These are phyloP conservation scores for Rhynchopsitta pachyrhyncha DNA, from an alignment of 2,113 vertebrate species.

Conservation along the genomic window DNA sequence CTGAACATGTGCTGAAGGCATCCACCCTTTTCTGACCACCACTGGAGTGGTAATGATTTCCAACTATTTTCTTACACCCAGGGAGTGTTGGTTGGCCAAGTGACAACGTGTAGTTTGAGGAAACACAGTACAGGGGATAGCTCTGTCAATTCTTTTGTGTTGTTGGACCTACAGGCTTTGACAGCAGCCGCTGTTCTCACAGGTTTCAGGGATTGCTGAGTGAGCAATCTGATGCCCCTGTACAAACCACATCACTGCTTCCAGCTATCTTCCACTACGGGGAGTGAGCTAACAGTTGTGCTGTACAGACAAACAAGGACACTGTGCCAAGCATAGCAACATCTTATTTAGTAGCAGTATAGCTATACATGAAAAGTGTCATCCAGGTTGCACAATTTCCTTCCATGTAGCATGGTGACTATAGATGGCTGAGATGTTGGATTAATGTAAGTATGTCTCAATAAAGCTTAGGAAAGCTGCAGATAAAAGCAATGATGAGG, in stretches of 20 bases:
- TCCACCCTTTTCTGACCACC: background rate
- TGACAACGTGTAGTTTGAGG: background rate
- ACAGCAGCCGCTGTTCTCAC: background rate
- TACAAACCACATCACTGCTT: background rate
- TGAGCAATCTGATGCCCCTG: background rate
- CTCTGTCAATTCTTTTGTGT: background rate
- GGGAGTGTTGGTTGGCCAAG: fast-evolving
- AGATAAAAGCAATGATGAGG: background rate
- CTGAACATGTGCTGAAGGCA: background rate
- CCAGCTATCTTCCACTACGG: background rate
- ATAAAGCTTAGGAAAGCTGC: background rate
- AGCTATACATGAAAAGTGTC: background rate
- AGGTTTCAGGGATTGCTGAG: background rate
- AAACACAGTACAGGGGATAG: background rate
- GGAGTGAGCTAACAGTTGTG: background rate
- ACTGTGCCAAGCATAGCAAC: background rate
- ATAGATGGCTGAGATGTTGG: background rate
- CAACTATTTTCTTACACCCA: background rate
- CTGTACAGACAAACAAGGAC: background rate
- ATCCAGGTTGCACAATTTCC: background rate
- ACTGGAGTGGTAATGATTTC: background rate
- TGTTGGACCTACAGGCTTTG: background rate
- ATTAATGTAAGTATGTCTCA: background rate
- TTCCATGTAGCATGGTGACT: background rate
- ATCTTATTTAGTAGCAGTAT: background rate